Conservation (phyloP, 2,113 vertebrate species). For the Tychaedon coryphoeus region DNA sequence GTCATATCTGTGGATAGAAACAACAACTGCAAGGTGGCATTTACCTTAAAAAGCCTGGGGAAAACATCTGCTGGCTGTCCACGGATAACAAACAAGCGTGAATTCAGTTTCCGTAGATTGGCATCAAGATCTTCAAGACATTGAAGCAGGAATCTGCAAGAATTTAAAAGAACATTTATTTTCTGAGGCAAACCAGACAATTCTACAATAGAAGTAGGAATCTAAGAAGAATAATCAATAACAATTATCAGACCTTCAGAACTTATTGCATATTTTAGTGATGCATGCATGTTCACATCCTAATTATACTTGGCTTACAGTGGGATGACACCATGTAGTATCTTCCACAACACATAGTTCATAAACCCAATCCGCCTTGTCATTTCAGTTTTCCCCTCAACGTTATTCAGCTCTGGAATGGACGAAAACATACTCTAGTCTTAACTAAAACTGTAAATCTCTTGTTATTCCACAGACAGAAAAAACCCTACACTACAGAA, state of each 20-base stretch:
- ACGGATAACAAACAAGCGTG: constrained; percentile 92
- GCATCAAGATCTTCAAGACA: constrained; percentile 94
- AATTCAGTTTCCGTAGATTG: constrained; percentile 92
- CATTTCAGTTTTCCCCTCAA: background rate
- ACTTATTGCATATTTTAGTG: background rate
- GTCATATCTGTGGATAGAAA: background rate
- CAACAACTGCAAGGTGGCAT: background rate
- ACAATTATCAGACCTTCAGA: background rate
- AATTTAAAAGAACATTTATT: background rate
- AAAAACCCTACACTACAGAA: background rate
- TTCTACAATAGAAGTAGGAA: background rate
- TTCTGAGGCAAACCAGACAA: background rate
- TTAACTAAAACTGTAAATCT: background rate
- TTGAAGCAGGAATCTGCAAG: constrained; percentile 88
- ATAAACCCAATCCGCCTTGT: background rate
- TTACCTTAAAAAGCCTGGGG: constrained; percentile 94
- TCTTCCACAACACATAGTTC: background rate
- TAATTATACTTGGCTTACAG: background rate
- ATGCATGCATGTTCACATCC: background rate
- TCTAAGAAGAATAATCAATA: background rate
- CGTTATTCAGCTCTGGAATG: background rate
- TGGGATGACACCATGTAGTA: background rate
- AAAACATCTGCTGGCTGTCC: constrained; percentile 96
- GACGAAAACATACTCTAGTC: background rate
- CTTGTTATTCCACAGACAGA: background rate